These are phyloP conservation scores for Astur gentilis DNA, from an alignment of 2,113 vertebrate genomes.

Conservation along the genomic window DNA sequence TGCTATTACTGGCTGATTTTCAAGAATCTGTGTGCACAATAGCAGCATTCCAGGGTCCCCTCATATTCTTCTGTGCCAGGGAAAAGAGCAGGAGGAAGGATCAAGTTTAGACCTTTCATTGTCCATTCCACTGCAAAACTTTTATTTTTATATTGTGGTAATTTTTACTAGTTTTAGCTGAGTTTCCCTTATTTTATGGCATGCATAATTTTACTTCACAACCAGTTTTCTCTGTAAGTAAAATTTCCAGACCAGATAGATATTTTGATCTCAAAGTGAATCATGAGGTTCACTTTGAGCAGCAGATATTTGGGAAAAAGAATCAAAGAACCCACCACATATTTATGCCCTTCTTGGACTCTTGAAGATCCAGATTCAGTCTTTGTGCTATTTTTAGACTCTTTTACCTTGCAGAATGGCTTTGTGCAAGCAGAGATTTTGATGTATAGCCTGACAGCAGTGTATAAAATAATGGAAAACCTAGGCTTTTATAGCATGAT, in stretches of 20 bases:
- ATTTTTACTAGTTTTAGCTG: not conserved
- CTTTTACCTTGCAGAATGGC: not conserved
- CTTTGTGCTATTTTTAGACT: not conserved
- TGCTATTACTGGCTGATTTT: not conserved
- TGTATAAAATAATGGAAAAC: conserved; percentile 3
- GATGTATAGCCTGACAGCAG: not conserved
- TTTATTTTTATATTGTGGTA: not conserved
- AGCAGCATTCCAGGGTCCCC: not conserved
- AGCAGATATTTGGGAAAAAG: not conserved
- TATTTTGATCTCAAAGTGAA: not conserved
- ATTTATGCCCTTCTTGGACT: not conserved
- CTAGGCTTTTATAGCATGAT: not conserved
- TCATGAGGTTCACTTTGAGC: not conserved
- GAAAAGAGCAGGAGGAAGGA: not conserved
- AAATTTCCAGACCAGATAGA: not conserved
- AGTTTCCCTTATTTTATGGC: not conserved
- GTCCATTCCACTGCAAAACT: not conserved
- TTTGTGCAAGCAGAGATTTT: not conserved
- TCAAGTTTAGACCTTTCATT: not conserved
- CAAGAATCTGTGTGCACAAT: not conserved
- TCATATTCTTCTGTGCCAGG: not conserved
- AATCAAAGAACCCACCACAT: not conserved
- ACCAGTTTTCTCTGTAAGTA: not conserved
- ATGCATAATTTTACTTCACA: not conserved
- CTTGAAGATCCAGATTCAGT: not conserved